Evolutionary conservation across 2,113 vertebrate species (phyloP).

Genomic region (Brachionichthys hirsutus): DNA sequence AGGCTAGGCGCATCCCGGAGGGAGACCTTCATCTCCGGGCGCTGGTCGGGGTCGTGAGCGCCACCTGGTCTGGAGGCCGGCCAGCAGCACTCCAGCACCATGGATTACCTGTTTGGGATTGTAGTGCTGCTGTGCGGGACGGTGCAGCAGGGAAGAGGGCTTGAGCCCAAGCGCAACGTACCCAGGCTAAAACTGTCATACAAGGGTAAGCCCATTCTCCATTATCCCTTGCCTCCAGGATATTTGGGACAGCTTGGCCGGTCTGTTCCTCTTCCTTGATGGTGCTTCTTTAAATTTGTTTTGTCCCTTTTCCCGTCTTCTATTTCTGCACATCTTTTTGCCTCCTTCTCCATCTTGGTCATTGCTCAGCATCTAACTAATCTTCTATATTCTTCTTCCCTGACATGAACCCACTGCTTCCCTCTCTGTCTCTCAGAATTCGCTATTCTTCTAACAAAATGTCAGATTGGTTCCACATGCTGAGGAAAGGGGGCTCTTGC

Average conservation of each 20-base stretch:
- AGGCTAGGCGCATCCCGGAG: conserved; percentile 39
- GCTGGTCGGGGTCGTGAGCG: conserved; percentile 69
- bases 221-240: conserved; percentile 40
- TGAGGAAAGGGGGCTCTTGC: conserved; percentile 48
- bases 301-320: conserved; percentile 44
- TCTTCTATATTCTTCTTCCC: conserved; percentile 37
- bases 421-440: conserved; percentile 38
- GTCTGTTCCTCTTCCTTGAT: conserved; percentile 27
- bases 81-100: conserved; percentile 80
- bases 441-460: conserved; percentile 51
- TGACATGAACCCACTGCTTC: conserved; percentile 40
- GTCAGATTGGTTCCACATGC: conserved; percentile 80
- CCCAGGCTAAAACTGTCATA: conserved; percentile 94
- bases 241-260: conserved; percentile 17
- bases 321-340: conserved; percentile 52
- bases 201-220: conserved; percentile 85
- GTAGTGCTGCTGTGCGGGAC: conserved; percentile 88
- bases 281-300: conserved; percentile 54
- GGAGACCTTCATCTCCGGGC: conserved; percentile 63
- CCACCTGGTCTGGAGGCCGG: conserved; percentile 77
- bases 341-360: conserved; percentile 51
- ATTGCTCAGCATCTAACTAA: conserved; percentile 40
- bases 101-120: conserved; percentile 91
- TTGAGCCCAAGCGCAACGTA: conserved; percentile 88
- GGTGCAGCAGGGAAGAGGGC: conserved; percentile 82